Evolutionary conservation across 1,140 invertebrate genomes (phyloP), one percentile per base, ranked within the genome.

Genomic region (Musca vetustissima): DNA sequence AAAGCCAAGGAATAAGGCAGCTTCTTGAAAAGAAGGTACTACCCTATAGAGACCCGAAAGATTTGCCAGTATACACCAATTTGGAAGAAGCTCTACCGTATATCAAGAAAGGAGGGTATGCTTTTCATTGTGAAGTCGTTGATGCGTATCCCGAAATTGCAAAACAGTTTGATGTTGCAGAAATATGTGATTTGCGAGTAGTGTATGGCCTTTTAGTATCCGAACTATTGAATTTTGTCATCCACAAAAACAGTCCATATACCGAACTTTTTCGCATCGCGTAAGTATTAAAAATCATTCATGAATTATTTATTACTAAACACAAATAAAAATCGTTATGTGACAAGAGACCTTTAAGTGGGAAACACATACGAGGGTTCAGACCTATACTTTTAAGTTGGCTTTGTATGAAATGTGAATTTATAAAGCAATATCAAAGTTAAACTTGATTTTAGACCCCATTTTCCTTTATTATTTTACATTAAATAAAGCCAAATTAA

Each of bases 101-200:
- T 69, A 66, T 81, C 0, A 79, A 79, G 67, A 48, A 61, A 0
- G 79, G 79, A 0, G 75, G 75, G 8, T 76, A 77, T 17, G 79
- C 79, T 2, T 81, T 81, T 72, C 79, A 81, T 25, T 81, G 79
- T 66, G 79, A 81, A 70, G 74, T 81, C 1, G 76, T 78, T 0
- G 79, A 79, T 17, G 76, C 79, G 0, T 81, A 81, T 69, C 75
- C 79, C 0, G 73, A 78, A 36, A 79, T 81, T 57, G 75, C 79
- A 0, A 74, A 78, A 68, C 53, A 72, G 8, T 81, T 81, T 64
- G 79, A 81, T 71, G 73, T 73, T 0, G 74, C 74, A 32, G 79
- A 81, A 59, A 79, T 81, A 17, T 81, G 79, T 52, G 75, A 81
- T 66, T 50, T 81, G 2, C 74, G 79, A 4, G 70, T 71, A 17